phyloP scores from a whole-genome alignment of 2,113 vertebrate species.

The Zosterops borbonicus region DNA sequence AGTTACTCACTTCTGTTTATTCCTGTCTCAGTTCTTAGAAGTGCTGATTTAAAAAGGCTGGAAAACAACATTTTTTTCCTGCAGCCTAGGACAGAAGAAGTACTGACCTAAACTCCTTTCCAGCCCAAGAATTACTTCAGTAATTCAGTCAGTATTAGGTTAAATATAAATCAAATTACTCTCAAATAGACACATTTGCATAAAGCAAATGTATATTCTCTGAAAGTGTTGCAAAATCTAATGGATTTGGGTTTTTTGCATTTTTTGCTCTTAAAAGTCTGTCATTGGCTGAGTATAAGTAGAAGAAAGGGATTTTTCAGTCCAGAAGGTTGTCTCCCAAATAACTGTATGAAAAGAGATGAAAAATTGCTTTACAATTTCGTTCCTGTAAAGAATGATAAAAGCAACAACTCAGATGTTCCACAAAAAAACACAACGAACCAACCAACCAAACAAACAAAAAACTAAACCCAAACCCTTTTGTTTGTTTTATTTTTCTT shows the following conservation, averaged over 20 bases:
- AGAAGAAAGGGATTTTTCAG: background rate
- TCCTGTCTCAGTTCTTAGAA: background rate
- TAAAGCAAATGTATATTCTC: background rate
- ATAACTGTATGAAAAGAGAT: background rate
- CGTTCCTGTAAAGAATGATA: background rate
- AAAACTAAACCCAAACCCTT: background rate
- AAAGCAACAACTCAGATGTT: background rate
- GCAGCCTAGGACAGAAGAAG: background rate
- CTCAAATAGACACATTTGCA: background rate
- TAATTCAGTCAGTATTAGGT: background rate
- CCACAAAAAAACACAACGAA: background rate
- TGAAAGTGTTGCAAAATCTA: background rate
- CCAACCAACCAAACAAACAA: no score
- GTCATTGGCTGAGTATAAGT: background rate
- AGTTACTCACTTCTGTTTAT: background rate
- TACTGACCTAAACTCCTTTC: background rate
- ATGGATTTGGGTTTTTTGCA: background rate
- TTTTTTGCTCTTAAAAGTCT: background rate
- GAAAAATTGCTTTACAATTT: background rate
- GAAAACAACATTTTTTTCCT: background rate
- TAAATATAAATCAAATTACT: background rate
- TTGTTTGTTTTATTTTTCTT: background rate
- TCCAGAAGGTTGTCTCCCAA: background rate
- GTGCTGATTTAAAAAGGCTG: background rate
- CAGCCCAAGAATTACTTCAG: background rate